A percentile compares a stretch with the other conserved stretches of the same genome.
Conservation (phyloP, 2,888 invertebrate genomes). For the Leptinotarsa tumamoca region DNA sequence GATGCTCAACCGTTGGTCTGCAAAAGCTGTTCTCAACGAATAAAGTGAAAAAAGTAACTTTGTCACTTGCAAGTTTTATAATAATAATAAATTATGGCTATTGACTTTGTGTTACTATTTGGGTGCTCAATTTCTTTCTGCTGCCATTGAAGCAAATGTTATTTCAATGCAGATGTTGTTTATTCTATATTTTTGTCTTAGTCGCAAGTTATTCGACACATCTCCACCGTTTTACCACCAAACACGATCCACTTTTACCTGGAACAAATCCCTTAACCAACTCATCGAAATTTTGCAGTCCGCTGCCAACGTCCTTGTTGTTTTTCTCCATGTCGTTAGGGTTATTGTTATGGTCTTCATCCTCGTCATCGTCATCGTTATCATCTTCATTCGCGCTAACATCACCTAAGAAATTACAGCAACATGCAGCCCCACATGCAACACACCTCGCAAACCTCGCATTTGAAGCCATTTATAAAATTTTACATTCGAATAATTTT, state of each 20-base stretch:
- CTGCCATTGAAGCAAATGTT: neutral
- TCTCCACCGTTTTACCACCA: conserved; percentile 37
- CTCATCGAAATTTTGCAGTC: conserved; percentile 60
- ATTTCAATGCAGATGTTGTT: too few relatives aligned
- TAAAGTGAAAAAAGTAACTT: too few relatives aligned
- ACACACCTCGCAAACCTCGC: conserved; percentile 50
- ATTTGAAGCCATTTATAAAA: conserved; percentile 45
- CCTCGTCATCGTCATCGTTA: conserved; percentile 67
- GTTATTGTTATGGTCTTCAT: conserved; percentile 66
- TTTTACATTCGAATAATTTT: conserved; percentile 17
- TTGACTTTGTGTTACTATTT: too few relatives aligned
- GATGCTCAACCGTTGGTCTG: too few relatives aligned
- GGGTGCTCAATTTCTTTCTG: neutral
- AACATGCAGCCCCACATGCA: conserved; percentile 66
- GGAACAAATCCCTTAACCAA: conserved; percentile 61
- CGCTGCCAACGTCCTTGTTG: conserved; percentile 67
- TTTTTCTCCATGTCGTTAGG: conserved; percentile 67
- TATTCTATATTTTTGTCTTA: neutral
- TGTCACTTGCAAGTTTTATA: too few relatives aligned
- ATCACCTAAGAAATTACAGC: conserved; percentile 66
- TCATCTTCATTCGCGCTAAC: conserved; percentile 69
- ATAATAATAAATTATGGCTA: too few relatives aligned
- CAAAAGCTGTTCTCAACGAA: too few relatives aligned
- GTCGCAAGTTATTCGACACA: conserved; percentile 37
- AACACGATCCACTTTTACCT: conserved; percentile 64